Evolutionary conservation across 2,888 invertebrate genomes (phyloP).

Genomic region (Nymphalis urticae): DNA sequence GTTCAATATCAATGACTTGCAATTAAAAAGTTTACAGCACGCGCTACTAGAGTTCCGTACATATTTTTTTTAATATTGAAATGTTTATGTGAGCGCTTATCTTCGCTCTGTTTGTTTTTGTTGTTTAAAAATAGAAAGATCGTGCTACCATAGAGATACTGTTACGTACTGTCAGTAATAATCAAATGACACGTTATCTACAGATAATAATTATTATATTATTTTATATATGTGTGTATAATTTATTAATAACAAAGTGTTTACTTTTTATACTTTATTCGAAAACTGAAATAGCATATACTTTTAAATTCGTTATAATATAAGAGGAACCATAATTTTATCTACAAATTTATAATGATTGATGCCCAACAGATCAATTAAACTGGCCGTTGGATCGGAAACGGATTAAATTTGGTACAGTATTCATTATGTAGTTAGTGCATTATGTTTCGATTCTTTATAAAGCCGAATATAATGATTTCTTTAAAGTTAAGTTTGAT

Average conservation of each 20-base stretch:
- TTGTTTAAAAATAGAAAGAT: conserved; percentile 6
- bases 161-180: background rate
- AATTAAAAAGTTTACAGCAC: conserved; percentile 33
- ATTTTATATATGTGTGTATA: no score
- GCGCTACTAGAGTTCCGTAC: conserved; percentile 24
- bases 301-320: background rate
- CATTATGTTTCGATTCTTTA: conserved; percentile 21
- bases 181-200: background rate
- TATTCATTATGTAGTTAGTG: conserved; percentile 23
- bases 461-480: conserved; percentile 13
- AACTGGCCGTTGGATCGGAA: conserved; percentile 39
- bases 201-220: background rate
- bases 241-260: background rate
- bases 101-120: conserved; percentile 5
- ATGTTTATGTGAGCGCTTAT: background rate
- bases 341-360: conserved; percentile 50
- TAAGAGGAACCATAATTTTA: conserved; percentile 13
- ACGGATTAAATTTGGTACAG: conserved; percentile 23
- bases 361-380: conserved; percentile 49
- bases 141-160: background rate
- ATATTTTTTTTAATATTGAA: conserved; percentile 1
- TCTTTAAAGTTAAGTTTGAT: conserved; percentile 23
- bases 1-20: conserved; percentile 36
- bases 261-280: no score
- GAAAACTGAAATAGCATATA: background rate